Conservation (phyloP, 2,888 invertebrate species). For the Sclerodermus sp. region DNA sequence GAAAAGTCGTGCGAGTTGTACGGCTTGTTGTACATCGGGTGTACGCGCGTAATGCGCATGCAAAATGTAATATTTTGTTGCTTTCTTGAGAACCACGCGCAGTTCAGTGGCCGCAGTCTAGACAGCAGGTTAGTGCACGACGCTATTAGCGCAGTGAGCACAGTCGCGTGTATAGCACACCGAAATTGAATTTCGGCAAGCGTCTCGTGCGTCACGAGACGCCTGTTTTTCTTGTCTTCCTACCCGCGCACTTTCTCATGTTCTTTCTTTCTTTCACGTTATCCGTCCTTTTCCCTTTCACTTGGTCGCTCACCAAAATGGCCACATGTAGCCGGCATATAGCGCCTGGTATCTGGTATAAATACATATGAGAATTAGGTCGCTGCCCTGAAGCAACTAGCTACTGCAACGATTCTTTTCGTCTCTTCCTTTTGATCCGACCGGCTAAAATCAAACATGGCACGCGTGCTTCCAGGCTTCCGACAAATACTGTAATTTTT, state of each 20-base stretch:
- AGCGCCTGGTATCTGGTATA: constrained; percentile 33
- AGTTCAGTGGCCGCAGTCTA: no score
- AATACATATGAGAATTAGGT: constrained; percentile 49
- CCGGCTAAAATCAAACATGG: no score
- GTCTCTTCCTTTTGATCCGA: no score
- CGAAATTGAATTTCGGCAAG: constrained; percentile 31
- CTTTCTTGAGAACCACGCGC: no score
- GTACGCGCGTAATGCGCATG: no score
- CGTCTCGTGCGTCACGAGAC: constrained; percentile 41
- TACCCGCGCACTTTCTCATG: constrained; percentile 2
- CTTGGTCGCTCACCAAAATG: constrained; percentile 26
- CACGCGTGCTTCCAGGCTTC: no score
- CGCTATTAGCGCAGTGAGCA: neutral
- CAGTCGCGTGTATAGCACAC: constrained; percentile 1
- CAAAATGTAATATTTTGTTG: no score
- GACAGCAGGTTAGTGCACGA: neutral
- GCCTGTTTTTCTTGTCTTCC: constrained; percentile 13
- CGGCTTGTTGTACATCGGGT: no score
- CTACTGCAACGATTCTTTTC: neutral
- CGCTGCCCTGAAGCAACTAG: constrained; percentile 38
- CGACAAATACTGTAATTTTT: no score
- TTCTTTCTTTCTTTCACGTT: constrained; percentile 14
- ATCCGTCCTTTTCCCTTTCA: constrained; percentile 7
- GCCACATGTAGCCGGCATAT: constrained; percentile 34
- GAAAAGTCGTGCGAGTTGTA: no score